Base-by-base conservation (phyloP, 2,888 invertebrate genomes). In the Halictus ligatus region DNA sequence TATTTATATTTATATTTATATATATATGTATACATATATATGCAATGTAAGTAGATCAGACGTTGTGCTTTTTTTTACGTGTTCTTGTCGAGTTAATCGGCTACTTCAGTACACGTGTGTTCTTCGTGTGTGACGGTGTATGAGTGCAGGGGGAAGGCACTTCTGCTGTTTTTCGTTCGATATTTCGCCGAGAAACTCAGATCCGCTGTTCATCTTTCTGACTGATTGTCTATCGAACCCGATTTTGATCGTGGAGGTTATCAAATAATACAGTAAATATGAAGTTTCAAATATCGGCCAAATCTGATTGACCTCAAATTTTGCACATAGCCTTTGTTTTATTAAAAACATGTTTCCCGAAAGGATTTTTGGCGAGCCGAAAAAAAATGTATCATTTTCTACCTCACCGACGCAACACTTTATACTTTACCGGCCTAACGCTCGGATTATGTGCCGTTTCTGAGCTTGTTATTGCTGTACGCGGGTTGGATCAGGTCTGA, bases 121-220 rank as follows among this genome's bases (percentile, higher is more conserved):
- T 71, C 54, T 86, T 73, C 74, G 82, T 89, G 91, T 93, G 92
- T 91, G 93, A 92, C 93, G 92, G 93, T 93, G 93, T 94, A 92
- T 82, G 90, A 94, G 95, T 95, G 95, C 94, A 94, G 93, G 93
- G 90, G 94, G 93, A 95, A 95, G 95, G 95, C 95, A 95, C 94
- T 95, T 95, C 92, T 93, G 94, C 94, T 94, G 93, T 93, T 91
- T 93, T 86, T 86, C 84, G 77, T 78, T 78, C 81, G 89, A 86
- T 71, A 40, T 81, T 85, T 40, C 81, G 69, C 77, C 74, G 87
- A 35, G 86, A 81, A 90, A 64, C 81, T 60, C 81, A 60, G 60
- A 21, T 78, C 83, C 60, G 83, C 54, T 43, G 12, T 74, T n/a
- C 54, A n/a, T 43, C 18, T 40, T 58, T 58, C 1, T 21, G 21